These are phyloP conservation scores for Ptilorrhoa leucosticta DNA, from an alignment of 2,113 vertebrate species.

Conservation along the genomic window DNA sequence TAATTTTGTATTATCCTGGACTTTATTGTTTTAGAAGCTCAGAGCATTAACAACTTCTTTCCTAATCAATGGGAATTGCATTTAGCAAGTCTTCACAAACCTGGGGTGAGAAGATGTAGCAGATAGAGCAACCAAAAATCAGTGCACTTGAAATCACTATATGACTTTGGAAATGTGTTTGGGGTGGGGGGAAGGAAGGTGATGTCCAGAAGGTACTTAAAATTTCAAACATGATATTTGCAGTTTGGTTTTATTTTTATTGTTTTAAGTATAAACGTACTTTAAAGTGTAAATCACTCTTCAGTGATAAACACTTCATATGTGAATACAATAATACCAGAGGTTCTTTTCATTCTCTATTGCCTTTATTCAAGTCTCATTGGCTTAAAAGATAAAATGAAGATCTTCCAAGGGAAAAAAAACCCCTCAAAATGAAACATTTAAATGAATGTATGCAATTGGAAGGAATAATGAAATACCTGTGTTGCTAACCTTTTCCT, in stretches of 20 bases:
- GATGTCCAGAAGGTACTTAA: not conserved
- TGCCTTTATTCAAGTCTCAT: not conserved
- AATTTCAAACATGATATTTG: not conserved
- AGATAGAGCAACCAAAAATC: not conserved
- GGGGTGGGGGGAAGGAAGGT: accelerated
- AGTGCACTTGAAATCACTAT: not conserved
- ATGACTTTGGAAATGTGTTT: not conserved
- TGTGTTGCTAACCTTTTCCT: not conserved
- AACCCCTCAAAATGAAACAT: not conserved
- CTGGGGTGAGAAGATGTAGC: not conserved
- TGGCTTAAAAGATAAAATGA: not conserved
- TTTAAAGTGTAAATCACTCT: not conserved
- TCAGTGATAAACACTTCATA: not conserved
- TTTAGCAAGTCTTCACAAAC: not conserved
- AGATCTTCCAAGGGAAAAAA: not conserved
- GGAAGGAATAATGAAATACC: not conserved
- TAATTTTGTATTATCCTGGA: not conserved
- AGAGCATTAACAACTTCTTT: not conserved
- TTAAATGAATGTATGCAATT: not conserved
- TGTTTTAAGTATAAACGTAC: not conserved
- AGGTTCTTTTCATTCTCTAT: not conserved
- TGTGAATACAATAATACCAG: not conserved
- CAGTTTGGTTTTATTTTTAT: not conserved
- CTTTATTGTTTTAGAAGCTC: not conserved
- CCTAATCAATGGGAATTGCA: not conserved